Conservation (phyloP, 2,888 invertebrate genomes). For the Cinara cedri region DNA sequence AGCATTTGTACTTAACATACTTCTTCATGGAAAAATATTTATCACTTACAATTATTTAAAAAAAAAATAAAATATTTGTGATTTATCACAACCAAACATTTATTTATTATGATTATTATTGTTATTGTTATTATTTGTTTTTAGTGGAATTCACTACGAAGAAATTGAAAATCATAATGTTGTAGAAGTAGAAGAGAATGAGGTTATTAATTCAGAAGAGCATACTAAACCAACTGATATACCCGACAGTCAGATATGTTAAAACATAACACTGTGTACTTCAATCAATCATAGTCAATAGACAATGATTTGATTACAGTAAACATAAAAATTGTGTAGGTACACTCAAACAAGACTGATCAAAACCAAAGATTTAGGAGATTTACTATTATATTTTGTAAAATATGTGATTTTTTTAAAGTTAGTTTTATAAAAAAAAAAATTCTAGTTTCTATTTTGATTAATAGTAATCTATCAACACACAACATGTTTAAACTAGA, state of each 20-base stretch:
- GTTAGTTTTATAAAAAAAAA: too few species aligned
- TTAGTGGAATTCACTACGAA: slow-evolving; percentile 33
- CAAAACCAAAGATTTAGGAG: slow-evolving; percentile 33
- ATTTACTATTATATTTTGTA: slow-evolving; percentile 15
- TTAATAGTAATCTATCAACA: too few species aligned
- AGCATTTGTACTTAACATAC: neutral
- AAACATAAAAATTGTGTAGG: neutral
- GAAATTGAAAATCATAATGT: slow-evolving; percentile 32
- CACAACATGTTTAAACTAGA: too few species aligned
- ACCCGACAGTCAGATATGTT: slow-evolving; percentile 22
- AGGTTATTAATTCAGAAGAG: slow-evolving; percentile 37
- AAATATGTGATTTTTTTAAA: neutral
- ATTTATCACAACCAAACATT: neutral
- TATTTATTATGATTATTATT: slow-evolving; percentile 1
- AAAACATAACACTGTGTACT: neutral
- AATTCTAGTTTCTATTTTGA: too few species aligned
- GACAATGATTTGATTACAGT: neutral
- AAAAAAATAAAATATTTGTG: neutral
- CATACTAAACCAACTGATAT: slow-evolving; percentile 10
- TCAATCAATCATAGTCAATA: neutral
- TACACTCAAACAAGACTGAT: slow-evolving; percentile 30
- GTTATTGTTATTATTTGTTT: slow-evolving; percentile 39
- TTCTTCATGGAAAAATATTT: neutral
- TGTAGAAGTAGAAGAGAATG: slow-evolving; percentile 31
- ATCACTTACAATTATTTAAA: neutral